A percentile compares a stretch with the other conserved stretches of the same genome.
These are phyloP conservation scores for Sipha maydis DNA, from an alignment of 2,888 invertebrate species.

Conservation along the genomic window DNA sequence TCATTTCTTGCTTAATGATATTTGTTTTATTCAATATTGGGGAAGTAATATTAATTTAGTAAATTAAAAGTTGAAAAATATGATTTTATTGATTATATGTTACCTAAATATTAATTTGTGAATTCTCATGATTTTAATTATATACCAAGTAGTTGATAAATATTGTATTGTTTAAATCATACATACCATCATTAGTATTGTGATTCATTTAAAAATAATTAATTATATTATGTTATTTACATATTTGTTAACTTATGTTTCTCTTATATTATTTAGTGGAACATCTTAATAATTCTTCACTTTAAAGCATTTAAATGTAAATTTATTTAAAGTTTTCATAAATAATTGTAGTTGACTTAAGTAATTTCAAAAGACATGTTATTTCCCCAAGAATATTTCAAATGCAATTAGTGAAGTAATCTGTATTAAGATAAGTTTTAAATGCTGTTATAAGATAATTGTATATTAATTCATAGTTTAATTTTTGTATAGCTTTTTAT, in stretches of 20 bases:
- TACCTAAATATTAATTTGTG: not conserved
- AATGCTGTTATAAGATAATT: not conserved
- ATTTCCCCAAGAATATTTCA: not conserved
- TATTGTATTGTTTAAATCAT: not conserved
- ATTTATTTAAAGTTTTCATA: not conserved
- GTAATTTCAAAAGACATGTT: not conserved
- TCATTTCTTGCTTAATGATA: not conserved
- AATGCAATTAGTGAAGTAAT: not conserved
- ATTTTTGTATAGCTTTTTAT: not conserved
- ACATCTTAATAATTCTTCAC: not conserved
- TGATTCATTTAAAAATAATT: too few relatives aligned
- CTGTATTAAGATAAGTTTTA: not conserved
- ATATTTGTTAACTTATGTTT: too few relatives aligned
- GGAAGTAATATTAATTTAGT: conserved; percentile 15
- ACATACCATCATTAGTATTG: not conserved
- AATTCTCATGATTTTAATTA: not conserved
- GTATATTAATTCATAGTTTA: not conserved
- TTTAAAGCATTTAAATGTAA: not conserved
- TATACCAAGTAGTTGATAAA: not conserved
- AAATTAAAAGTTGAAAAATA: not conserved
- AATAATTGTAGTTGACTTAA: not conserved
- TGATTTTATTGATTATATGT: not conserved
- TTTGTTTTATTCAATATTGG: not conserved
- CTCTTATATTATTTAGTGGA: too few relatives aligned
- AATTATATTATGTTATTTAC: too few relatives aligned